Evolutionary conservation across 2,113 vertebrate species (phyloP).

Genomic region (Aspiorhynchus laticeps): DNA sequence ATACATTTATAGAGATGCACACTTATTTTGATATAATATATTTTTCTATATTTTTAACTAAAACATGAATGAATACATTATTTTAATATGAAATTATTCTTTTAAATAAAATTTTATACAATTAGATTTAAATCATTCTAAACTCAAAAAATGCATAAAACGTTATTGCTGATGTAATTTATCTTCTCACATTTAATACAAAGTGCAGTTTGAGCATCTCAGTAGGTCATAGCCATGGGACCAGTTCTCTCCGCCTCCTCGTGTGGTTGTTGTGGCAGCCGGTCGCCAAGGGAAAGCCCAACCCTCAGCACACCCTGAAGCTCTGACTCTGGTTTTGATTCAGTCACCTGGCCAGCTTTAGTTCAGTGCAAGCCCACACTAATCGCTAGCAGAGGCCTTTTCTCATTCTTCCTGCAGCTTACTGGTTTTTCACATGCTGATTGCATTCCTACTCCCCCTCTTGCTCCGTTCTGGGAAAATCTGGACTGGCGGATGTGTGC

Average conservation of each 20-base stretch:
- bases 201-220: neutral
- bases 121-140: neutral
- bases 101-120: neutral
- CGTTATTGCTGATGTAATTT: neutral
- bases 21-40: no score
- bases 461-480: conserved; percentile 28
- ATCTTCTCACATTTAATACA: neutral
- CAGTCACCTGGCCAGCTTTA: conserved; percentile 40
- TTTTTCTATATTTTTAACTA: neutral
- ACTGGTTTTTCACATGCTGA: conserved; percentile 45
- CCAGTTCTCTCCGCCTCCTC: neutral
- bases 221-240: conserved; percentile 7
- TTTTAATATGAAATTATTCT: neutral
- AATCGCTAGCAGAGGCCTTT: conserved; percentile 48
- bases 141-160: neutral
- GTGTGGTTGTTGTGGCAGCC: conserved; percentile 20
- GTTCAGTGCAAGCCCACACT: conserved; percentile 50
- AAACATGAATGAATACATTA: neutral
- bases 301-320: conserved; percentile 39
- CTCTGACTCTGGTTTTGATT: conserved; percentile 51
- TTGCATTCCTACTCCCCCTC: conserved; percentile 35
- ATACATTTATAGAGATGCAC: neutral
- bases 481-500: conserved; percentile 19
- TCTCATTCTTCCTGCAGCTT: conserved; percentile 12
- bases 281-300: neutral